A percentile compares a stretch with the other conserved stretches of the same genome.
Evolutionary conservation across 1,140 invertebrate genomes (phyloP).

Genomic region (Euborellia annulipes): DNA sequence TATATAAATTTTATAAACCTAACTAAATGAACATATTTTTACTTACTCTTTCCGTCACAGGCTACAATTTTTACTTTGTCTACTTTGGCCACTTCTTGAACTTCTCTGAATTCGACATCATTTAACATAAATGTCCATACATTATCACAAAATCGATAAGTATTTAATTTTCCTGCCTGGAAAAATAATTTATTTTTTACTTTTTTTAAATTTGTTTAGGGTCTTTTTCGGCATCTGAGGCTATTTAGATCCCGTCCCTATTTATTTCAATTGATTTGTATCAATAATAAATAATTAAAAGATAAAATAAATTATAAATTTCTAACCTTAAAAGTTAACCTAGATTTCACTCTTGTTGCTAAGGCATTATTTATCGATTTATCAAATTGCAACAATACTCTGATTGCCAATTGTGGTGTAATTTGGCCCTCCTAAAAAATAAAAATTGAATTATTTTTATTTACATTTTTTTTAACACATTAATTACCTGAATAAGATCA

Average conservation of each 20-base stretch:
- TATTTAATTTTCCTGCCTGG: conserved; percentile 88
- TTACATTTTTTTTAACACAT: no score
- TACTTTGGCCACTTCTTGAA: conserved; percentile 83
- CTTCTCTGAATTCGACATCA: conserved; percentile 95
- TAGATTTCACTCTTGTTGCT: conserved; percentile 79
- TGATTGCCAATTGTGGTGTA: conserved; percentile 75
- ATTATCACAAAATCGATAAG: conserved; percentile 99
- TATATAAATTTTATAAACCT: background rate
- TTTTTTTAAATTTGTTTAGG: no score
- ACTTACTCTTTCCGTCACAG: conserved; percentile 93
- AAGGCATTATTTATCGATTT: conserved; percentile 91
- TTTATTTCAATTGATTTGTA: no score
- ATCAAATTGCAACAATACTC: conserved; percentile 91
- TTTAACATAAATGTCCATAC: conserved; percentile 99
- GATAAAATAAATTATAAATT: background rate
- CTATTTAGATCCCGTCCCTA: no score
- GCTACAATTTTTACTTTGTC: conserved; percentile 99
- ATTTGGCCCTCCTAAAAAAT: conserved; percentile 88
- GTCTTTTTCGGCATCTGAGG: no score
- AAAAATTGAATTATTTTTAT: background rate
- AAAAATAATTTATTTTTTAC: conserved; percentile 20
- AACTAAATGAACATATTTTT: background rate
- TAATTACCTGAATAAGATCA: conserved; percentile 64
- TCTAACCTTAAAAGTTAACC: conserved; percentile 76
- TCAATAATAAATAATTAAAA: background rate